Conservation (phyloP, 2,797 vertebrate species). For the Urocyon cinereoargenteus region DNA sequence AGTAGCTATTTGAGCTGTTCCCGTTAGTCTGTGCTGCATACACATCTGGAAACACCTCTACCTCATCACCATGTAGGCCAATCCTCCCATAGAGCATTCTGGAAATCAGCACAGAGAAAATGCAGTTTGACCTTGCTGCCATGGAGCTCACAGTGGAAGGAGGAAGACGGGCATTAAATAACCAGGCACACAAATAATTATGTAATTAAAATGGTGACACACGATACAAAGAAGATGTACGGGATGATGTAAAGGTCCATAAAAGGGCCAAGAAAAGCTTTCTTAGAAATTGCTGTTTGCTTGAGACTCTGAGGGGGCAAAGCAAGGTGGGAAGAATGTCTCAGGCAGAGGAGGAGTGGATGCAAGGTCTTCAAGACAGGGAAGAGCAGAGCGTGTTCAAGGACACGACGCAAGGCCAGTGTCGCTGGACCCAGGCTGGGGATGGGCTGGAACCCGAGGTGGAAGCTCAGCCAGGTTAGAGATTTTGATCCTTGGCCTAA, state of each 20-base stretch:
- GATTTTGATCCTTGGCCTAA: background rate
- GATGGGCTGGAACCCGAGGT: background rate
- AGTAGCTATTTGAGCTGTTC: background rate
- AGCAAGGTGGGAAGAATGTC: background rate
- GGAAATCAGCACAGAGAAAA: background rate
- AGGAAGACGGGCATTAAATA: slow-evolving; percentile 43
- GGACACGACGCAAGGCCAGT: background rate
- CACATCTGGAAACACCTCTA: background rate
- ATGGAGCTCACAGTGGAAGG: background rate
- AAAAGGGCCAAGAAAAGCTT: background rate
- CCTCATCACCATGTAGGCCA: background rate
- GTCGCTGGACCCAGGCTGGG: background rate
- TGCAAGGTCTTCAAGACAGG: background rate
- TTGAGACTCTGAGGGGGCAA: background rate
- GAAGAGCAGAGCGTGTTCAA: background rate
- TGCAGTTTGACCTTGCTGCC: slow-evolving; percentile 35
- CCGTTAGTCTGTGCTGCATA: background rate
- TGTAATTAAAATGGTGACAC: slow-evolving; percentile 50
- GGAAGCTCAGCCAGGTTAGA: background rate
- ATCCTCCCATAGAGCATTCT: background rate
- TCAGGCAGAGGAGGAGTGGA: background rate
- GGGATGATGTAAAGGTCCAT: background rate
- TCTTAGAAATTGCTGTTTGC: background rate
- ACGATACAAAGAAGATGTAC: slow-evolving; percentile 18
- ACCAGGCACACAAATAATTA: slow-evolving; percentile 52